A percentile compares a stretch with the other conserved stretches of the same genome.
Evolutionary conservation across 2,113 vertebrate species (phyloP).

Genomic region (Thamnophis sirtalis): DNA sequence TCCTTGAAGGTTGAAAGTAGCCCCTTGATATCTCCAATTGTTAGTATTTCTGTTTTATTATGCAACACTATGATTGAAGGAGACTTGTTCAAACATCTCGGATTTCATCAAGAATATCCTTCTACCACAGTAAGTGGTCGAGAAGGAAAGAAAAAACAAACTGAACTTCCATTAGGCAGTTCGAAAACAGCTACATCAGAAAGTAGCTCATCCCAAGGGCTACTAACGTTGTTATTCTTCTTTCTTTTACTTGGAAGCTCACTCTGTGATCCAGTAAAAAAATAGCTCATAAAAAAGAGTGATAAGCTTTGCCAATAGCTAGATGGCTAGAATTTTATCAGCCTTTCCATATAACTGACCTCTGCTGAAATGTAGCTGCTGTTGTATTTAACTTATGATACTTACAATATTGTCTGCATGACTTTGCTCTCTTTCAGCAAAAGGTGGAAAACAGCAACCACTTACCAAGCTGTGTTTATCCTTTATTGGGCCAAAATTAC

Average conservation of each 20-base stretch:
- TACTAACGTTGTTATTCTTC: too few species aligned
- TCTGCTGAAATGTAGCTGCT: background rate
- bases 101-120: background rate
- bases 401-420: background rate
- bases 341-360: background rate
- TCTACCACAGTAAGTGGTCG: background rate
- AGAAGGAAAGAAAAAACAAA: background rate
- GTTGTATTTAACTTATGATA: background rate
- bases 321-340: background rate
- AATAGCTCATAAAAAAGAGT: background rate
- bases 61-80: background rate
- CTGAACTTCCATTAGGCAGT: background rate
- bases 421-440: background rate
- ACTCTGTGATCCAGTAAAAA: background rate
- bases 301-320: background rate
- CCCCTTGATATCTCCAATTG: background rate
- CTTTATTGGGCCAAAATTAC: conserved; percentile 73
- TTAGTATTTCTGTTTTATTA: background rate
- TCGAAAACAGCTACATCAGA: background rate
- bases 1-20: background rate
- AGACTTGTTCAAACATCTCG: background rate
- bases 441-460: conserved; percentile 11
- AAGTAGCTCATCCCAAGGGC: background rate
- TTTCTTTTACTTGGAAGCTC: background rate
- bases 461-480: conserved; percentile 77